Evolutionary conservation across 35 echinoderm and acorn worm genomes (phyloP).

Genomic region (Apostichopus japonicus): DNA sequence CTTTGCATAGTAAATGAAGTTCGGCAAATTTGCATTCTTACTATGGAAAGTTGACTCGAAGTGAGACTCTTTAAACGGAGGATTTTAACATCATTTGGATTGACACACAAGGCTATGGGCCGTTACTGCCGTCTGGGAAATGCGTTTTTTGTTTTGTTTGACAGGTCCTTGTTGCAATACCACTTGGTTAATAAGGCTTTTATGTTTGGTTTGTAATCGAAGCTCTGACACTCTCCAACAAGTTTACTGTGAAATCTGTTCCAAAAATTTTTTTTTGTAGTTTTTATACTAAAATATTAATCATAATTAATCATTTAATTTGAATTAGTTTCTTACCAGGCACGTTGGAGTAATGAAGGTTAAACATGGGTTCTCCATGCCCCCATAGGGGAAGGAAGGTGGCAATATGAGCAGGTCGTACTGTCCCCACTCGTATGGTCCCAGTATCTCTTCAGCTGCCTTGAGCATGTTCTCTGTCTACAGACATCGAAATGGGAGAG

Average conservation of each 20-base stretch:
- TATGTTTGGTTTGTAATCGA: neutral
- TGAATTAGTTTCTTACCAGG: conserved; percentile 55
- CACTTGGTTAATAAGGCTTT: neutral
- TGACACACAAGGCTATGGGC: too few species aligned
- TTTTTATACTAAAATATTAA: neutral
- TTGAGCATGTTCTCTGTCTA: conserved; percentile 88
- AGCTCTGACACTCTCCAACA: neutral
- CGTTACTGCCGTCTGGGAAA: too few species aligned
- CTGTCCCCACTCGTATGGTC: conserved; percentile 88
- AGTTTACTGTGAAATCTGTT: neutral
- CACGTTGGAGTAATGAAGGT: conserved; percentile 94
- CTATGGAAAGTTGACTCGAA: too few species aligned
- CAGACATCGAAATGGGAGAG: neutral
- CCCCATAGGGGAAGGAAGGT: conserved; percentile 92
- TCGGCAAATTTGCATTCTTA: too few species aligned
- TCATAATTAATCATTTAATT: neutral
- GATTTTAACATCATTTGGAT: too few species aligned
- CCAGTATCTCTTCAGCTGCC: conserved; percentile 76
- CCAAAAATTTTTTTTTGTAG: neutral
- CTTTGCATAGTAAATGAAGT: too few species aligned
- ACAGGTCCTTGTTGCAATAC: too few species aligned
- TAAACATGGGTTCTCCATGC: conserved; percentile 95
- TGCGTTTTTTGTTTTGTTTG: too few species aligned
- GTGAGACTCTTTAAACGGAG: too few species aligned
- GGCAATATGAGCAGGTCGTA: conserved; percentile 93